Conservation (phyloP, 2,797 vertebrate species). For the Microhierax caerulescens region DNA sequence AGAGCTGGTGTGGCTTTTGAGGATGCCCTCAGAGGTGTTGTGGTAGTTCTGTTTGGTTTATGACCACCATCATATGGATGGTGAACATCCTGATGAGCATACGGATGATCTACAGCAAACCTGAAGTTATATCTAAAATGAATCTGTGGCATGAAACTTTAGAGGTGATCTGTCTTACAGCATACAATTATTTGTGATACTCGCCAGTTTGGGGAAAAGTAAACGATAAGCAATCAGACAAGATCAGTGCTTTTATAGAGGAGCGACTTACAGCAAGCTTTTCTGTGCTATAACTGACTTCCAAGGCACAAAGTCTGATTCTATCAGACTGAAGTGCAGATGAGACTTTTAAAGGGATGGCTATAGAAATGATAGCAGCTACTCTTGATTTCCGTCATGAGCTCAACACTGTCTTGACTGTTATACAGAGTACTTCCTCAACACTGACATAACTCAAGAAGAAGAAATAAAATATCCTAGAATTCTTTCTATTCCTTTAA, state of each 20-base stretch:
- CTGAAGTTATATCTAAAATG: neutral
- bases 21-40: neutral
- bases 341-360: neutral
- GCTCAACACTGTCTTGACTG: neutral
- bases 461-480: neutral
- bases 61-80: too few relatives aligned
- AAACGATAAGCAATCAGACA: neutral
- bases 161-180: neutral
- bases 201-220: neutral
- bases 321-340: constrained; percentile 7
- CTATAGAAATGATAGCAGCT: neutral
- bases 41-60: neutral
- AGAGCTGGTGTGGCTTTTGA: neutral
- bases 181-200: neutral
- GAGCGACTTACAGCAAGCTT: neutral
- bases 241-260: neutral
- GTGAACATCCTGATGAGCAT: neutral
- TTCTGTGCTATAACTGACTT: neutral
- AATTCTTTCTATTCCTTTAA: neutral
- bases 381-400: neutral
- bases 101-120: neutral
- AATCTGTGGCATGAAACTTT: neutral
- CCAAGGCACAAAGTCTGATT: constrained; percentile 2
- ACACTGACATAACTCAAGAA: neutral
- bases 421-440: neutral